A percentile compares a stretch with the other conserved stretches of the same genome.
These are phyloP conservation scores for Nesoenas mayeri DNA, from an alignment of 2,113 vertebrate genomes.

Conservation along the genomic window DNA sequence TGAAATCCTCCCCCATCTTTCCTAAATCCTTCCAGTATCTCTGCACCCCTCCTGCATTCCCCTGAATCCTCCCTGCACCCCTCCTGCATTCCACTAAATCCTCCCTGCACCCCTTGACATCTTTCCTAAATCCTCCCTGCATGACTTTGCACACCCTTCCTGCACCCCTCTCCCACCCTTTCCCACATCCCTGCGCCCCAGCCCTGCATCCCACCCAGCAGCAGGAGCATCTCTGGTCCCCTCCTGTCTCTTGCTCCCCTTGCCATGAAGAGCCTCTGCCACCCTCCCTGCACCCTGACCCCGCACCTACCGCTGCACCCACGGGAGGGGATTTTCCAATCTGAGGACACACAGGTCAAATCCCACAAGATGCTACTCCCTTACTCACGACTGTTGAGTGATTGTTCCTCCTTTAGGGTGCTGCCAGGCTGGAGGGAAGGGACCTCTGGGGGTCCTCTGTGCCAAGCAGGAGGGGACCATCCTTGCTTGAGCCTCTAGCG, in stretches of 20 bases:
- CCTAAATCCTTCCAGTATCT: not conserved
- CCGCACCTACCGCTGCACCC: not conserved
- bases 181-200: not conserved
- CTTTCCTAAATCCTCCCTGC: too few species aligned
- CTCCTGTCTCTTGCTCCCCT: not conserved
- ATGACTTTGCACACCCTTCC: not conserved
- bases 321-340: not conserved
- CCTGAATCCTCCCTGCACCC: not conserved
- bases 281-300: too few species aligned
- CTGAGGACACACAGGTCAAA: not conserved
- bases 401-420: not conserved
- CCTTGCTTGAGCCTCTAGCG: not conserved
- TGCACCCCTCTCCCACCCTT: not conserved
- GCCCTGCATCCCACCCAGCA: not conserved
- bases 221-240: not conserved
- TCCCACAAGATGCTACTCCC: not conserved
- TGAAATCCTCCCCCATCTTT: too few species aligned
- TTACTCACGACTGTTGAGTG: accelerated
- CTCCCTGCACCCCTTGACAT: not conserved
- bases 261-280: accelerated
- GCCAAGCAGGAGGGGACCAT: accelerated
- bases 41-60: not conserved
- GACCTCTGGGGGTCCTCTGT: too few species aligned
- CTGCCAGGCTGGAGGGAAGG: not conserved
- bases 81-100: not conserved